Evolutionary conservation across 1,140 invertebrate species (phyloP).

Genomic region (Drosophila kohkoa): DNA sequence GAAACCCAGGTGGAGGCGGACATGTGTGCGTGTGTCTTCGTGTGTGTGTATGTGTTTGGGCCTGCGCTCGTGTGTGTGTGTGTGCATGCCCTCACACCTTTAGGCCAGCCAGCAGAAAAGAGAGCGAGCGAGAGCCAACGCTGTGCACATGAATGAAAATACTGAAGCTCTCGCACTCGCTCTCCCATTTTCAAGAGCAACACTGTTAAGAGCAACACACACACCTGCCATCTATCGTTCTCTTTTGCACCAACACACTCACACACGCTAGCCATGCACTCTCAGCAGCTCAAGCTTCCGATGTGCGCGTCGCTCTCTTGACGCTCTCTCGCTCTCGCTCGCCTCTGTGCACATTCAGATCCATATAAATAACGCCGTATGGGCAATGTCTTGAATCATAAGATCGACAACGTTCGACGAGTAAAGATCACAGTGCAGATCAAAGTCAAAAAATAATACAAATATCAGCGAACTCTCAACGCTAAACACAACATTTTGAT

Average conservation of each 20-base stretch:
- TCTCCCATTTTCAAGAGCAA: slow-evolving; percentile 46
- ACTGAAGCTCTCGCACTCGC: slow-evolving; percentile 51
- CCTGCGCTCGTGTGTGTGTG: slow-evolving; percentile 7
- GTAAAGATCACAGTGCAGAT: slow-evolving; percentile 50
- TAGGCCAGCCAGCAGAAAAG: slow-evolving; percentile 13
- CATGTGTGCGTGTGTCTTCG: not conserved
- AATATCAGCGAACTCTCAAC: slow-evolving; percentile 18
- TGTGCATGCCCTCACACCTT: slow-evolving; percentile 41
- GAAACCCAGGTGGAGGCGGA: slow-evolving; percentile 73
- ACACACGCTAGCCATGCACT: not conserved
- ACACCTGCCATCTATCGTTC: slow-evolving; percentile 71
- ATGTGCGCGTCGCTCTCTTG: not conserved
- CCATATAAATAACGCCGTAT: slow-evolving; percentile 55
- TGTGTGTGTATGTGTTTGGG: not conserved
- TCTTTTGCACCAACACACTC: slow-evolving; percentile 61
- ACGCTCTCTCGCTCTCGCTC: slow-evolving; percentile 14
- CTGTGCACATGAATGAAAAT: slow-evolving; percentile 72
- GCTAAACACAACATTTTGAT: not conserved
- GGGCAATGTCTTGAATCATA: slow-evolving; percentile 81
- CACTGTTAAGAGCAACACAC: slow-evolving; percentile 61
- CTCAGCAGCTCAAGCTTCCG: slow-evolving; percentile 31
- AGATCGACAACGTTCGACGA: slow-evolving; percentile 83
- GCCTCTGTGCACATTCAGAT: slow-evolving; percentile 52
- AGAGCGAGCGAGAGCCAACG: slow-evolving; percentile 28
- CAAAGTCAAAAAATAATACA: slow-evolving; percentile 21